phyloP scores from a whole-genome alignment of 1,140 invertebrate species.

The Trichogramma pretiosum region DNA sequence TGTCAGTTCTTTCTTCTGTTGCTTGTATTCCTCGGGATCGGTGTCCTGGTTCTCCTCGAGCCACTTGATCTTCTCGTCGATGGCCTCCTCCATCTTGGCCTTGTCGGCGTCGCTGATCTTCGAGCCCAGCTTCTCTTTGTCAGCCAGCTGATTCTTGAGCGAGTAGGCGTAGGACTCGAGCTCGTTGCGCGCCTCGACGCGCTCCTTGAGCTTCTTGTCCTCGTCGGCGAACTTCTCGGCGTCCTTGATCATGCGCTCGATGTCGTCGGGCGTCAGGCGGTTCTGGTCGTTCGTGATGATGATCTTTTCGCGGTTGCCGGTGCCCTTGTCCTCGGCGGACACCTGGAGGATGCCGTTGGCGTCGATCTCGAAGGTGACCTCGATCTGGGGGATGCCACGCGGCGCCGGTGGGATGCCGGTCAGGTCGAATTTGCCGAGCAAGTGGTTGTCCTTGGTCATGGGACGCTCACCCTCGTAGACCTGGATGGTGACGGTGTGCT shows the following conservation, averaged over 20 bases:
- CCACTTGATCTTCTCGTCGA: constrained; percentile 98
- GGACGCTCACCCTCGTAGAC: constrained; percentile 96
- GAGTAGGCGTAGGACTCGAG: constrained; percentile 97
- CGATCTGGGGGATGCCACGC: constrained; percentile 96
- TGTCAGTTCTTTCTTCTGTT: constrained; percentile 95
- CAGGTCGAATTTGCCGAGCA: constrained; percentile 95
- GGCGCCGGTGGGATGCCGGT: constrained; percentile 97
- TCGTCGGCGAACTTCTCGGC: constrained; percentile 98
- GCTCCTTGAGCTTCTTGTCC: constrained; percentile 95
- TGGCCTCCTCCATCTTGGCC: constrained; percentile 88
- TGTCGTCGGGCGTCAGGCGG: constrained; percentile 91
- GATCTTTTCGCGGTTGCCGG: constrained; percentile 96
- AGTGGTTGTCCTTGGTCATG: constrained; percentile 99
- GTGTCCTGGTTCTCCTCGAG: constrained; percentile 92
- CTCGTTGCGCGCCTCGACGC: constrained; percentile 90
- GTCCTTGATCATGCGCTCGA: constrained; percentile 97
- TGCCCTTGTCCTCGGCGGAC: constrained; percentile 96
- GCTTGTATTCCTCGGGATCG: constrained; percentile 88
- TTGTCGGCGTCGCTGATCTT: constrained; percentile 88
- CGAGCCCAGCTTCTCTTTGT: constrained; percentile 96
- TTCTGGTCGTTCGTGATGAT: constrained; percentile 99
- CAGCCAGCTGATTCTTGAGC: constrained; percentile 92
- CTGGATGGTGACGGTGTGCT: constrained; percentile 98
- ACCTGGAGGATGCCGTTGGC: constrained; percentile 96
- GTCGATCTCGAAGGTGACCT: constrained; percentile 98